Evolutionary conservation across 1,140 invertebrate genomes (phyloP), one percentile per base, ranked within the genome.

Genomic region (Brachionus paranguensis): DNA sequence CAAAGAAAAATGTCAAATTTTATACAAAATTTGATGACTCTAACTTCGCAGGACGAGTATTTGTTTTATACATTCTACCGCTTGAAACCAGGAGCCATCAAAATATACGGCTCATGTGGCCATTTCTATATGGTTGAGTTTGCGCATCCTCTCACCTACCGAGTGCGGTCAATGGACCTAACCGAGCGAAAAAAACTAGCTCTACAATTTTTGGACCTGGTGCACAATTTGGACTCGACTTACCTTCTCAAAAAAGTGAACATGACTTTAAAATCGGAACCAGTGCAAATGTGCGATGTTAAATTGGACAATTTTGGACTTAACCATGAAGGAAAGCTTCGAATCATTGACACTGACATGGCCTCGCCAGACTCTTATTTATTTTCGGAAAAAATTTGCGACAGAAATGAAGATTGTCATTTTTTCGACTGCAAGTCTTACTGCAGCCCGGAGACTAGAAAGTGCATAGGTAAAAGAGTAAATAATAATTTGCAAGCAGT

Each of bases 361-460:
- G 64, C 64, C n/a, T 64, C 50, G 17, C 53, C 64, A 27, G 53
- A 81, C n/a, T 43, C 53, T 4, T 81, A 81, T 60, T 20, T 81
- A 47, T 64, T 81, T 41, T 45, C 37, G 2, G 24, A 20, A 20
- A 60, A 45, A 64, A 55, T 81, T 68, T 81, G 78, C 43, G 17
- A 41, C 4, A 64, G n/a, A 68, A 47, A 81, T 68, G 78, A 81
- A 11, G 78, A 81, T 47, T 81, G 78, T 68, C 78, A 81, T 45
- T 81, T 64, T 81, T 81, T 81, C 14, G 78, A 81, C 29, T 81
- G 78, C 43, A 81, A 81, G 24, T 81, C 78, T n/a, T 64, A 64
- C 37, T 81, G 78, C 27, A 41, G 60, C 12, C 27, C 29, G 3
- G 17, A 27, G 8, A 64, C 33, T 8, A 64, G 14, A 27, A 24